Percentiles rank a stretch among this genome's conserved stretches.
These are phyloP conservation scores for Bradypodion pumilum DNA, from an alignment of 2,797 vertebrate species.

Conservation along the genomic window DNA sequence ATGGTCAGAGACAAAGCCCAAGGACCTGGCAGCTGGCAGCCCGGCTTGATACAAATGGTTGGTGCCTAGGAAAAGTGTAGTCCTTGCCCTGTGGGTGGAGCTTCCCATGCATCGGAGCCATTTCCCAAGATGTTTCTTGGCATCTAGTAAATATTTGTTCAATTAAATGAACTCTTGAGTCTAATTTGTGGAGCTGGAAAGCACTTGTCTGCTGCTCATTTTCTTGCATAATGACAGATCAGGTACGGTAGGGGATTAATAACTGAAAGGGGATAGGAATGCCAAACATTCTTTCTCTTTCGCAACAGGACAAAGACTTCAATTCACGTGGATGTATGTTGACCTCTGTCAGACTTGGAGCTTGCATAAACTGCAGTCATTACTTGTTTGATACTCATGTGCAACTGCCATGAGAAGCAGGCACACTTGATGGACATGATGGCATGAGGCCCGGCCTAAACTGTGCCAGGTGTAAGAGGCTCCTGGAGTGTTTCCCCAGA, in stretches of 20 bases:
- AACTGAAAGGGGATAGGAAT: background rate
- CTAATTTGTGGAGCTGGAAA: slow-evolving; percentile 6
- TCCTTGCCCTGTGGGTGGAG: slow-evolving; percentile 1
- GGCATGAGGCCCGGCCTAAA: no score
- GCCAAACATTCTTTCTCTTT: background rate
- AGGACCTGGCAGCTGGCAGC: slow-evolving; percentile 9
- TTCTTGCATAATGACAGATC: background rate
- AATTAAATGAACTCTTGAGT: slow-evolving; percentile 22
- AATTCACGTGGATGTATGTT: background rate
- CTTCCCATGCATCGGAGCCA: background rate
- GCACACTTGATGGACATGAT: background rate
- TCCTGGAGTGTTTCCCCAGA: no score
- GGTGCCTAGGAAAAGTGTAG: background rate
- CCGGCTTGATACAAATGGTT: slow-evolving; percentile 1
- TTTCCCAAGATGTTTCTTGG: slow-evolving; percentile 23
- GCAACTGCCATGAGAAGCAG: background rate
- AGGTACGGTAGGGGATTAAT: background rate
- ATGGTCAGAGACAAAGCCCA: slow-evolving; percentile 1
- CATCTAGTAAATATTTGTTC: slow-evolving; percentile 27
- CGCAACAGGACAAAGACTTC: background rate
- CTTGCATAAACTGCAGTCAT: background rate
- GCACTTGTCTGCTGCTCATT: background rate
- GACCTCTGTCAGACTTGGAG: background rate
- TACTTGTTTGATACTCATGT: background rate
- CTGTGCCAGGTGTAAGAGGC: background rate